These are phyloP conservation scores for Caenorhabditis sulstoni DNA, from an alignment of 2,888 invertebrate species.

Conservation along the genomic window DNA sequence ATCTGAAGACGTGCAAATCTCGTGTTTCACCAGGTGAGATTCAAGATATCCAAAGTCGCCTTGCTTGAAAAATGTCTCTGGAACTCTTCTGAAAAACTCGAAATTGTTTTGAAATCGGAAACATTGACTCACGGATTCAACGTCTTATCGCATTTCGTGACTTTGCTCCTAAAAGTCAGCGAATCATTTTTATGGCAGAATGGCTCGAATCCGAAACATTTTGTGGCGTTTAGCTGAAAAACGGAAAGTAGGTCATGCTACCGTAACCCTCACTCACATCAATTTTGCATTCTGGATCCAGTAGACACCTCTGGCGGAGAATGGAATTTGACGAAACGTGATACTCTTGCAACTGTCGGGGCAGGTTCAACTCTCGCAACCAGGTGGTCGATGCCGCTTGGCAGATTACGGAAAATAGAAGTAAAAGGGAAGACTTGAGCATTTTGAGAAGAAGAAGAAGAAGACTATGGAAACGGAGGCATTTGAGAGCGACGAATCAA, in stretches of 20 bases:
- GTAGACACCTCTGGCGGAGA: conserved; percentile 10
- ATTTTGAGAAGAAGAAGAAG: not conserved
- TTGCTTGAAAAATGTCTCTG: conserved; percentile 29
- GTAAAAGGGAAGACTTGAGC: not conserved
- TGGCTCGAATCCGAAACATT: conserved; percentile 48
- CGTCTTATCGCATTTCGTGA: conserved; percentile 36
- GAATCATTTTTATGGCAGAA: conserved; percentile 22
- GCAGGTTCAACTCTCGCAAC: conserved; percentile 36
- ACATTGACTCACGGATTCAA: conserved; percentile 28
- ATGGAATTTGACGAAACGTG: conserved; percentile 16
- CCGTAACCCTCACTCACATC: conserved; percentile 23
- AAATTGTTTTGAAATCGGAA: not conserved
- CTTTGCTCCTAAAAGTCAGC: not conserved
- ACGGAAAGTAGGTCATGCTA: too few species aligned
- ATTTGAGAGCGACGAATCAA: not conserved
- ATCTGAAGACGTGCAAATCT: conserved; percentile 41
- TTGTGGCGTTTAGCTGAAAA: conserved; percentile 32
- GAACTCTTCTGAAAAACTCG: conserved; percentile 21
- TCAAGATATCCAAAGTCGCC: conserved; percentile 56
- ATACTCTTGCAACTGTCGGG: conserved; percentile 38
- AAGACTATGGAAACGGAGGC: not conserved
- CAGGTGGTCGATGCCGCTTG: not conserved
- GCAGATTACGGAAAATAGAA: too few species aligned
- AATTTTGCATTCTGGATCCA: conserved; percentile 25
- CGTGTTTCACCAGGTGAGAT: conserved; percentile 21